These are phyloP conservation scores for Oscheius sp. DNA, from an alignment of 2,888 invertebrate species.

Conservation along the genomic window DNA sequence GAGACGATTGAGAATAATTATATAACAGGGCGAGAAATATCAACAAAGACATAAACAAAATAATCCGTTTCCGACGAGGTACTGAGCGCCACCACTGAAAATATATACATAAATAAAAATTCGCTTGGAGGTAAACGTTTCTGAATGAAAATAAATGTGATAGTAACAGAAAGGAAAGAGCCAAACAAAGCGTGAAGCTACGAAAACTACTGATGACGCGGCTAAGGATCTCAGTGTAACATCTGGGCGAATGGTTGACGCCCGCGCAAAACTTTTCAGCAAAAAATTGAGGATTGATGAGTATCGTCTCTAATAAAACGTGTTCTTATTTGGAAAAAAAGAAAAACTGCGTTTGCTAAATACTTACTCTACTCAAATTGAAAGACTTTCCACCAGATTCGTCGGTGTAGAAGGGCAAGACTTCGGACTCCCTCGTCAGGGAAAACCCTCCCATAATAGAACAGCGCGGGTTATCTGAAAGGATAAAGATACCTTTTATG, in stretches of 20 bases:
- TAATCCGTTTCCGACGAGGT: slow-evolving; percentile 10
- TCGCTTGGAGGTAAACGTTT: slow-evolving; percentile 33
- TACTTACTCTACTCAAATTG: no score
- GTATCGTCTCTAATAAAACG: no score
- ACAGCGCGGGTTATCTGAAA: no score
- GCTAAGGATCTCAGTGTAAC: slow-evolving; percentile 6
- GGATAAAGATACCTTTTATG: no score
- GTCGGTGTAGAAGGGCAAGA: no score
- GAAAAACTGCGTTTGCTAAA: no score
- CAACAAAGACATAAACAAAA: slow-evolving; percentile 7
- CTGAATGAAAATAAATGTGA: slow-evolving; percentile 55
- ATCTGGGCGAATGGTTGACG: slow-evolving; percentile 11
- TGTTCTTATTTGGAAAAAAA: no score
- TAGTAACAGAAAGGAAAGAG: slow-evolving; percentile 43
- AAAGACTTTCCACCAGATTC: no score
- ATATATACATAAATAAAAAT: slow-evolving; percentile 6
- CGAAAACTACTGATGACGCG: neutral
- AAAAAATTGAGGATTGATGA: no score
- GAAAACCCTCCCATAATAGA: no score
- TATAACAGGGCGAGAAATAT: slow-evolving; percentile 1
- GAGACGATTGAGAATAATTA: neutral
- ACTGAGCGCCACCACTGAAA: slow-evolving; percentile 39
- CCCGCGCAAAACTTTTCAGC: neutral
- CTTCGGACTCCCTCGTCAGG: no score
- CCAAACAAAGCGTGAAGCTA: neutral